Conservation (phyloP, 2,888 invertebrate genomes). For the Epinotia ramella region DNA sequence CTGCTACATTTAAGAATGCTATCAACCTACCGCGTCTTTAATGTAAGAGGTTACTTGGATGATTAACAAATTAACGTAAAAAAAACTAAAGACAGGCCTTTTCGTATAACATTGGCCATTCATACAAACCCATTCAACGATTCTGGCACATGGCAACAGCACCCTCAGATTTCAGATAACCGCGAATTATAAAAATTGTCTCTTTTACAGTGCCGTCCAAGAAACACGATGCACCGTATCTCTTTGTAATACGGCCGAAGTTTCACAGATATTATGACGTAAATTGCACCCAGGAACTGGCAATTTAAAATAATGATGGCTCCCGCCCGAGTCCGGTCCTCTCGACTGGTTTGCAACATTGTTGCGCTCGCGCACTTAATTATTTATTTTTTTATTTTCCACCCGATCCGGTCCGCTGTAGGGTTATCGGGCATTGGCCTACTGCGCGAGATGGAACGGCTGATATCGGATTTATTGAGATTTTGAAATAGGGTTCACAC, state of each 20-base stretch:
- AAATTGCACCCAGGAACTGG: not conserved
- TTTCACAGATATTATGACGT: not conserved
- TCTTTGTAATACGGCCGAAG: not conserved
- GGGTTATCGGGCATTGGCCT: constrained; percentile 59
- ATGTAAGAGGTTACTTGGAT: no score
- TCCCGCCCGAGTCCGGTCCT: constrained; percentile 59
- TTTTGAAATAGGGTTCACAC: not conserved
- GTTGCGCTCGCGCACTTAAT: constrained; percentile 65
- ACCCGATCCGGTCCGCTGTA: constrained; percentile 60
- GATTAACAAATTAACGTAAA: no score
- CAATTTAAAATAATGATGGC: constrained; percentile 23
- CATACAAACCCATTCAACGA: not conserved
- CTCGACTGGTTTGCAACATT: constrained; percentile 71
- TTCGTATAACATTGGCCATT: not conserved
- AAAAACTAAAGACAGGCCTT: no score
- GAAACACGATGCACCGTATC: not conserved
- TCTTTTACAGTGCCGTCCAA: not conserved
- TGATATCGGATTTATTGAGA: not conserved
- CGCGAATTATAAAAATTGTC: not conserved
- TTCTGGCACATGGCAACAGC: not conserved
- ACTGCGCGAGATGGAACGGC: constrained; percentile 56
- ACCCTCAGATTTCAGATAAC: not conserved
- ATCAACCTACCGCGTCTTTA: no score
- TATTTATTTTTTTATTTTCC: constrained; percentile 69
- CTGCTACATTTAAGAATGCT: no score